Base-by-base conservation (phyloP, 2,113 vertebrate genomes). In the Mixornis gularis region DNA sequence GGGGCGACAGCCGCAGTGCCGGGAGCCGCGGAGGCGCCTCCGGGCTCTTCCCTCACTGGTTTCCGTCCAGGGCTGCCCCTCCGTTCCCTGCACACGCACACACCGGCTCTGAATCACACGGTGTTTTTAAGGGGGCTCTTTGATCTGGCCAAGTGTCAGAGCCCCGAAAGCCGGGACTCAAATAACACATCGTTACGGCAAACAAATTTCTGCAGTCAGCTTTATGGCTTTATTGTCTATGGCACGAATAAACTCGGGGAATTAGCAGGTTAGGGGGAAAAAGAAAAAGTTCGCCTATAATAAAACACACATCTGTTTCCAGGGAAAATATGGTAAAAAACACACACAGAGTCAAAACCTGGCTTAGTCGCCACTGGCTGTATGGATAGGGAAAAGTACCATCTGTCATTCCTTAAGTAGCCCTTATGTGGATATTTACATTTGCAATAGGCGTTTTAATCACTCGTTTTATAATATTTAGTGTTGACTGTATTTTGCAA, bases 101-200 rank as follows among this genome's bases (percentile, higher is more conserved):
- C 87, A 49, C 34, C 58, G 81, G 87, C 81, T 72, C 91, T 74
- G 89, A 85, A 89, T 44, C 85, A 87, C 74, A 22, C 60, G 53
- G 53, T 6, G 49, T 51, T 83, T 86, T 63, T 46, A 51, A 87
- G 41, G 70, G 46, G 49, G 26, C 13, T 59, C 94, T 96, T 96
- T 96, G 95, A 96, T 96, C 85, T 88, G 79, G 65, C 53, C 51
- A 51, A 91, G 85, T 91, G 96, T 94, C 94, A 87, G 89, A 87
- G 69, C 58, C 76, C 77, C 83, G 43, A 96, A 79, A 87, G 84
- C 69, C 48, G 44, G 71, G 80, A 66, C 96, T 96, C 95, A 93
- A 93, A 91, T 88, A 95, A 92, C 96, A 95, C 95, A 26, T 96
- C 95, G 82, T 96, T 95, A 92, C 24, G 64, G 88, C 90, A 86